Base-by-base conservation (phyloP, 2,113 vertebrate genomes). In the Columbina picui region DNA sequence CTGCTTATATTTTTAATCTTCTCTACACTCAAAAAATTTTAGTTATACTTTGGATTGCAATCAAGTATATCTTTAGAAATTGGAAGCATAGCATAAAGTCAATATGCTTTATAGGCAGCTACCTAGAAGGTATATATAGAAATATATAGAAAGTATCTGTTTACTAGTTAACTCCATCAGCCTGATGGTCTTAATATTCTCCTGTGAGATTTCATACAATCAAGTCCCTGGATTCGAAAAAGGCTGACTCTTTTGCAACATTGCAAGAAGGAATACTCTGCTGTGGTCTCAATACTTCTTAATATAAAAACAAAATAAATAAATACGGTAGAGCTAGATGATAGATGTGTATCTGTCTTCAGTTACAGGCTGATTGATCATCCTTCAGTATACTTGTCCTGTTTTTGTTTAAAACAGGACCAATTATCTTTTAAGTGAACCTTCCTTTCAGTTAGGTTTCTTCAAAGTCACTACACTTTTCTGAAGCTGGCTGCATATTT, bases 11-110 rank as follows among this genome's bases (percentile, higher is more conserved):
- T 81, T 95, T 92, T 63, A 6, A 32, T 73, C 10, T 90, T 88
- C 83, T 57, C 19, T 50, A 52, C 77, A 87, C 41, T 91, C 71
- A 79, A 86, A 84, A 95, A 88, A 84, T 25, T 81, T 90, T 74
- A 65, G 9, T 74, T 95, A 59, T 45, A 65, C 63, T 97, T 96
- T 75, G 27, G 6, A 92, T 96, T 96, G 60, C 64, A 65, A 86
- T 94, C 22, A 93, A 90, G 71, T 83, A 70, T 86, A 82, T 81
- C 47, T 91, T 91, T 63, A 80, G 71, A 91, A 95, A 91, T 95
- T 45, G 78, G 75, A 96, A 97, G 71, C 38, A 65, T 23, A 65
- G 11, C 23, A 18, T 64, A 68, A 65, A 88, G 19, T 21, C 27
- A 65, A 22, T 94, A 81, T 71, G 30, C 55, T 83, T 53, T 81